phyloP scores from a whole-genome alignment of 2,888 invertebrate genomes.

The Norana najaformis region DNA sequence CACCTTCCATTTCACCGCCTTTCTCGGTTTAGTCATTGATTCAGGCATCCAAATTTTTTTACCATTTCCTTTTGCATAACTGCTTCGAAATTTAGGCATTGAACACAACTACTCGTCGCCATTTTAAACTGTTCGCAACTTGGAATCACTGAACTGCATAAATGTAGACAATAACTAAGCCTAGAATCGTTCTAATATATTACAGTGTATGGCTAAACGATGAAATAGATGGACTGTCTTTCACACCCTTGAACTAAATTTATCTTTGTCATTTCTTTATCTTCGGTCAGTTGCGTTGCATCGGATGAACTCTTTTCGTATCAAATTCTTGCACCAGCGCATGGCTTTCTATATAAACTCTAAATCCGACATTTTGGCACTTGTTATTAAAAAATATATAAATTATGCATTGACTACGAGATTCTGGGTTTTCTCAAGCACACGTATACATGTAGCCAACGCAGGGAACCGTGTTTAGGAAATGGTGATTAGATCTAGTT shows the following conservation, averaged over 20 bases:
- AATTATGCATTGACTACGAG: neutral
- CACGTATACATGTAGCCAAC: neutral
- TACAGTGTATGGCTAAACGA: neutral
- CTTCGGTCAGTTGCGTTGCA: neutral
- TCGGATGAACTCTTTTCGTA: neutral
- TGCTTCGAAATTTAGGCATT: no score
- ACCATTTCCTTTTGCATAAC: neutral
- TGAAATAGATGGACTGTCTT: neutral
- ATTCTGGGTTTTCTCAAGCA: neutral
- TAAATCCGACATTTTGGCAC: neutral
- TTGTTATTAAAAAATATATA: neutral
- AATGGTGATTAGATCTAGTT: neutral
- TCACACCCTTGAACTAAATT: no score
- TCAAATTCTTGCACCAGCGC: neutral
- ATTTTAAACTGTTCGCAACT: no score
- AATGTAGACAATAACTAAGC: no score
- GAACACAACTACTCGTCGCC: no score
- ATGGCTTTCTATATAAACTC: neutral
- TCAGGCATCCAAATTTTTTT: neutral
- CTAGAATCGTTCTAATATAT: no score
- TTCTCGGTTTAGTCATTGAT: neutral
- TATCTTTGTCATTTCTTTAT: neutral
- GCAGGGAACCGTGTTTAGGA: no score
- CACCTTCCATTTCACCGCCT: no score
- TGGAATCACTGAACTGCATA: no score